Conservation (phyloP, 53 echinoderm and acorn worm genomes). For the Antedon mediterranea region DNA sequence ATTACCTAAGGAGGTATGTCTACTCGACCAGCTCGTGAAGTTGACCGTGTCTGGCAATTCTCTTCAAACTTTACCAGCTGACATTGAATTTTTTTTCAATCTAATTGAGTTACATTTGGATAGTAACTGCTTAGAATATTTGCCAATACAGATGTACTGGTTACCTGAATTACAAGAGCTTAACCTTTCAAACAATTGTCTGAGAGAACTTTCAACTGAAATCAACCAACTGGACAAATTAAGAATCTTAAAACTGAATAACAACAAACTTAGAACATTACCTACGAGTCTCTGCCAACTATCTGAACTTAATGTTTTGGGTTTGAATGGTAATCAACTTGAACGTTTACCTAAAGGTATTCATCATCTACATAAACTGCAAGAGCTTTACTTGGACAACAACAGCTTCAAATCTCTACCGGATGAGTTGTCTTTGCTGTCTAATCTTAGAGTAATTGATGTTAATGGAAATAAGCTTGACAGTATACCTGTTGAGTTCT, state of each 20-base stretch:
- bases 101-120: constrained; percentile 50
- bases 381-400: constrained; percentile 48
- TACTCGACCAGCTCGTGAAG: constrained; percentile 55
- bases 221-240: constrained; percentile 56
- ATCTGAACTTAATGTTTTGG: constrained; percentile 31
- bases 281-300: constrained; percentile 41
- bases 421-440: constrained; percentile 59
- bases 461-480: constrained; percentile 47
- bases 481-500: constrained; percentile 63
- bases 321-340: constrained; percentile 46
- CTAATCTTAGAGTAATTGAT: constrained; percentile 48
- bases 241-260: constrained; percentile 44
- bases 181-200: constrained; percentile 50
- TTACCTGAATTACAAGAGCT: constrained; percentile 80
- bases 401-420: constrained; percentile 48
- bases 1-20: constrained; percentile 70
- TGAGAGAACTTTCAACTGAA: constrained; percentile 66
- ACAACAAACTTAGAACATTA: constrained; percentile 42
- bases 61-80: constrained; percentile 67
- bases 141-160: constrained; percentile 91
- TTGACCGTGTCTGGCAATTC: constrained; percentile 68
- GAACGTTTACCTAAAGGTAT: constrained; percentile 34
- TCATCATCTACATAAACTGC: constrained; percentile 33
- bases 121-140: constrained; percentile 54
- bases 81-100: constrained; percentile 80